Evolutionary conservation across 1,140 invertebrate genomes (phyloP), one percentile per base, ranked within the genome.

Genomic region (Plodia interpunctella): DNA sequence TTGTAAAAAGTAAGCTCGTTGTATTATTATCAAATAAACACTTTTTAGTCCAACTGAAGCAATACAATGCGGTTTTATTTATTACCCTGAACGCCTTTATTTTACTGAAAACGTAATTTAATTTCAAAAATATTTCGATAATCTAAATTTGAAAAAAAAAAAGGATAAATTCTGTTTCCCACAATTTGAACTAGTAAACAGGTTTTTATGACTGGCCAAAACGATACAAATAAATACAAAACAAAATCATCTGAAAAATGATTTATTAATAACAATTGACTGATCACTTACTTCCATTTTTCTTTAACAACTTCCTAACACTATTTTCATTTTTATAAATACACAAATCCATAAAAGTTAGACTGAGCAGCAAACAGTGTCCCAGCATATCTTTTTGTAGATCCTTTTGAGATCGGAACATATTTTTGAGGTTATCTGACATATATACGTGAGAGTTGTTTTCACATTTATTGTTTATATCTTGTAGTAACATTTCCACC

Each of bases 11-110:
- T 88, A 88, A 88, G 84, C 86, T 88, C 84, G 86, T 88, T 88
- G 86, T 88, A 88, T 88, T 88, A n/a, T 88, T 88, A 88, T 87
- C 86, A 87, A 88, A 88, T 88, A 88, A 88, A 88, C 84, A 88
- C 86, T 87, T 88, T 88, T 88, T 88, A 88, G 86, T 88, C 86
- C 86, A 87, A 88, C 84, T 88, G 83, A 87, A 88, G 83, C 86
- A 88, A 88, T 83, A 87, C 55, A 64, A 57, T 59, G 80, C 65
- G 71, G 80, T 88, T 88, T 88, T 82, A 84, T 83, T 88, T 83
- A 49, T 55, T 15, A 8, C 35, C 35, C 35, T 5, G 11, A 38
- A 11, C 5, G 2, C 35, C 35, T 38, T 13, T 5, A 28, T 28
- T 28, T 4, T 9, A 32, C 11, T 32, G 4, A 3, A 32, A 28